Percentiles rank a stretch among this genome's conserved stretches.
phyloP scores from a whole-genome alignment of 2,113 vertebrate genomes.

The Silurus meridionalis region DNA sequence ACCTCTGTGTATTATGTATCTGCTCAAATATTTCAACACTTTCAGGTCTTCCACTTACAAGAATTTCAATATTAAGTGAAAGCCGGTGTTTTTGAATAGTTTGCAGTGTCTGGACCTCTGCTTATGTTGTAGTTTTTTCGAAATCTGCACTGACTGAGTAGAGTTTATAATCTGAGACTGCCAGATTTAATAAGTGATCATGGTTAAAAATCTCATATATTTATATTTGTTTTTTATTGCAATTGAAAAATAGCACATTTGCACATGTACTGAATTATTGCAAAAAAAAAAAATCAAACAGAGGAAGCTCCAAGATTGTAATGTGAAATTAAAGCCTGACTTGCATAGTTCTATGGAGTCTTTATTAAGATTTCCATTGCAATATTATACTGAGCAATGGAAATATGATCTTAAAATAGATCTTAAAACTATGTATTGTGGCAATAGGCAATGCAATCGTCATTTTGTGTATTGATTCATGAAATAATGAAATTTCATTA shows the following conservation, averaged over 20 bases:
- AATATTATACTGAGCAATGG: background rate
- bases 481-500: too few relatives aligned
- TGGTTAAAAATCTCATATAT: background rate
- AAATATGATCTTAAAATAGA: background rate
- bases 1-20: background rate
- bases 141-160: background rate
- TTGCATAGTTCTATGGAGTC: background rate
- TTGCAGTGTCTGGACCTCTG: background rate
- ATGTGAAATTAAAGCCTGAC: background rate
- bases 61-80: background rate
- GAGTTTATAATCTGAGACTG: background rate
- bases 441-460: background rate
- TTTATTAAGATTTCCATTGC: background rate
- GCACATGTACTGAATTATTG: background rate
- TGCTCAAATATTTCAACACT: background rate
- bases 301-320: background rate
- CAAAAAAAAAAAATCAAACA: background rate
- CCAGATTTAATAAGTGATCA: background rate
- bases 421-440: background rate
- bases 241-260: too few relatives aligned
- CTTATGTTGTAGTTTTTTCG: background rate
- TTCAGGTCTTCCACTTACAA: background rate
- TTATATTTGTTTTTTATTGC: background rate
- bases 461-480: constrained; percentile 8
- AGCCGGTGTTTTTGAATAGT: background rate